Evolutionary conservation across 2,113 vertebrate genomes (phyloP).

Genomic region (Pandion haliaetus): DNA sequence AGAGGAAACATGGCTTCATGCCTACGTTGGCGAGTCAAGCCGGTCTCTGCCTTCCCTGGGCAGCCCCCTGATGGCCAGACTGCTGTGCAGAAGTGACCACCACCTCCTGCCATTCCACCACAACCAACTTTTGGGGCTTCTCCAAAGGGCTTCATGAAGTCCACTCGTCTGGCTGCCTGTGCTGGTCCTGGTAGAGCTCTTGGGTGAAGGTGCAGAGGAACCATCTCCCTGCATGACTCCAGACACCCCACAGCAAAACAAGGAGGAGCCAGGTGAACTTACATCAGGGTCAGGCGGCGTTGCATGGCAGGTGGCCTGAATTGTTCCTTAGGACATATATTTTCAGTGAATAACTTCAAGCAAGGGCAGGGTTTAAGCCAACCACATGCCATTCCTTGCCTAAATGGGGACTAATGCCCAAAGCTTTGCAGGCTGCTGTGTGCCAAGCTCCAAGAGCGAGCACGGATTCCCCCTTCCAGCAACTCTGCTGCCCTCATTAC

Average conservation of each 20-base stretch:
- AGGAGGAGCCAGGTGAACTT: not conserved
- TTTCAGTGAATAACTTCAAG: not conserved
- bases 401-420: not conserved
- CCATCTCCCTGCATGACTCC: not conserved
- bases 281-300: accelerated
- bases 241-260: not conserved
- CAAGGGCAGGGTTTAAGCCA: not conserved
- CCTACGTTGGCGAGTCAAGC: accelerated
- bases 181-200: not conserved
- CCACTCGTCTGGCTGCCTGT: not conserved
- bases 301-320: not conserved
- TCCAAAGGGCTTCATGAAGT: not conserved
- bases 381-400: not conserved
- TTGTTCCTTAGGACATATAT: too few relatives aligned
- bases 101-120: not conserved
- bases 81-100: not conserved
- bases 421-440: not conserved
- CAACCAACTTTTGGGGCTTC: not conserved
- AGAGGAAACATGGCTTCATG: accelerated
- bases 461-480: not conserved
- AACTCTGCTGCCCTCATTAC: not conserved
- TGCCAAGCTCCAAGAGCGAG: not conserved
- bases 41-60: not conserved
- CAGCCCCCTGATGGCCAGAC: not conserved
- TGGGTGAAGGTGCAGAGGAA: not conserved